Percentiles rank a stretch among this genome's conserved stretches.
These are phyloP conservation scores for Falco rusticolus DNA, from an alignment of 2,797 vertebrate genomes.

Conservation along the genomic window DNA sequence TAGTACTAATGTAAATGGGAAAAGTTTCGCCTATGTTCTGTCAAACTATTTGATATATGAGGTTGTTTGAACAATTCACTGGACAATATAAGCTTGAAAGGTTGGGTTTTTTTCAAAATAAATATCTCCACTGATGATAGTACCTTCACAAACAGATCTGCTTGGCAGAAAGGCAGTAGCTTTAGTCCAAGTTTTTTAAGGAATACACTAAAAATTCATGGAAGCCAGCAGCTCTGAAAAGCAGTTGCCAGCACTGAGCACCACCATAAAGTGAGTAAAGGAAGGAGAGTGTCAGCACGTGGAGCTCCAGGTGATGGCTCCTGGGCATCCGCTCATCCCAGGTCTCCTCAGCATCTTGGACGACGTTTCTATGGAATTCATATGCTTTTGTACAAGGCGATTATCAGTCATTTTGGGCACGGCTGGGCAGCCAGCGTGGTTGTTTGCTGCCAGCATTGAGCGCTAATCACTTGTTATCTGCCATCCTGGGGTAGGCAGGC, in stretches of 20 bases:
- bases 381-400: background rate
- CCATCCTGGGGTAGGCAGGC: background rate
- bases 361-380: background rate
- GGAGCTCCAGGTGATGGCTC: background rate
- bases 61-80: background rate
- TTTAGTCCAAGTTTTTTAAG: slow-evolving; percentile 36
- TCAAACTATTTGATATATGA: background rate
- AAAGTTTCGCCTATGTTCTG: background rate
- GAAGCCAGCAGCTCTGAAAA: background rate
- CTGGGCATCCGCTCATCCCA: background rate
- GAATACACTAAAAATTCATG: background rate
- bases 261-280: background rate
- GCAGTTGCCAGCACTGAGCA: background rate
- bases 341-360: background rate
- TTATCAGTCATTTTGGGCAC: background rate
- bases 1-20: background rate
- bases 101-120: background rate
- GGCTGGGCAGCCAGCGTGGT: background rate
- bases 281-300: fast-evolving
- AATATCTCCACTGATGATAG: background rate
- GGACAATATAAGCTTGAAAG: background rate
- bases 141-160: background rate
- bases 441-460: background rate
- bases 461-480: background rate
- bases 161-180: background rate